Evolutionary conservation across 2,797 vertebrate species (phyloP).

Genomic region (Enteromius unitaeniatus): DNA sequence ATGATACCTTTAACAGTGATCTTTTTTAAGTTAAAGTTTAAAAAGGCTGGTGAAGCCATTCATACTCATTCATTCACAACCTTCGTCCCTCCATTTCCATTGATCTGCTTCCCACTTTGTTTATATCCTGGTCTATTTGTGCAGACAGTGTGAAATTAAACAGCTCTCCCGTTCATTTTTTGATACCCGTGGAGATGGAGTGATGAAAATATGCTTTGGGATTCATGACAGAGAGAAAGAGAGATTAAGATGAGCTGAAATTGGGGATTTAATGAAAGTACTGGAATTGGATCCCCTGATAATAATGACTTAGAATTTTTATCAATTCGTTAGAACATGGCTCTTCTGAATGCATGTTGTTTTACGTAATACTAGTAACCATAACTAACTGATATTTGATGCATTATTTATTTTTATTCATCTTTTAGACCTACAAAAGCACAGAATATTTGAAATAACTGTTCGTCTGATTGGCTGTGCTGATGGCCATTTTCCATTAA

Average conservation of each 20-base stretch:
- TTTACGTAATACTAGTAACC: background rate
- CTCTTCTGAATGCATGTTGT: background rate
- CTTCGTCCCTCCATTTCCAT: constrained; percentile 44
- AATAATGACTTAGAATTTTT: background rate
- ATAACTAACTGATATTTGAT: background rate
- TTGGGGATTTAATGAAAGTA: constrained; percentile 6
- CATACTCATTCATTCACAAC: constrained; percentile 40
- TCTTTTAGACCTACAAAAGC: constrained; percentile 18
- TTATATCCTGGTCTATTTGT: constrained; percentile 53
- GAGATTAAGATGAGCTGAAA: background rate
- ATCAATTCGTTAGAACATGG: background rate
- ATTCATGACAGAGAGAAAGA: constrained; percentile 31
- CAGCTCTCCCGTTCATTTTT: constrained; percentile 41
- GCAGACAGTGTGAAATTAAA: constrained; percentile 62
- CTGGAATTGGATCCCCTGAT: background rate
- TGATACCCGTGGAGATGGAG: constrained; percentile 40
- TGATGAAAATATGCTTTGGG: constrained; percentile 51
- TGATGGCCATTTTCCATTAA: constrained; percentile 22
- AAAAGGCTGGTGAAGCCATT: constrained; percentile 18
- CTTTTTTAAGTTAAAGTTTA: background rate
- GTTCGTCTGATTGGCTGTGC: background rate
- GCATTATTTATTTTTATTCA: background rate
- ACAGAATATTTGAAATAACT: background rate
- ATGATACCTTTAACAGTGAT: background rate
- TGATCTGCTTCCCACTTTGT: constrained; percentile 47